Evolutionary conservation across 2,113 vertebrate species (phyloP).

Genomic region (Lophochroa leadbeateri): DNA sequence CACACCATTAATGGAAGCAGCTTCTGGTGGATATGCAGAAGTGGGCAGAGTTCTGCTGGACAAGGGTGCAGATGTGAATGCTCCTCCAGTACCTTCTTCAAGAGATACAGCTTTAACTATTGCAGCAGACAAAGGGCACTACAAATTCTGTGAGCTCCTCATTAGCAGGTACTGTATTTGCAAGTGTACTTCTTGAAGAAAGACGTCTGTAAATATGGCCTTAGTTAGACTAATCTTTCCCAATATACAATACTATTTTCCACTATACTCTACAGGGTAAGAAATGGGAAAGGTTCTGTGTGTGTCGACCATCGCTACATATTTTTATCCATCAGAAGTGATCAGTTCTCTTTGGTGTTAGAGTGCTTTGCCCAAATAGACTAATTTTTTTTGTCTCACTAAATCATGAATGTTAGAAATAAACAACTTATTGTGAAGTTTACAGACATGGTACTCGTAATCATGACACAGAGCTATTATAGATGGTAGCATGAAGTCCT

Average conservation of each 20-base stretch:
- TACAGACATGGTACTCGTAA: fast-evolving
- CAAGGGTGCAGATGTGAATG: conserved; percentile 98
- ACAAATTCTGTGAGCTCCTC: conserved; percentile 99
- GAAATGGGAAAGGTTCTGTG: neutral
- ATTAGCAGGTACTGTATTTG: conserved; percentile 87
- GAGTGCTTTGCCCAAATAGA: no score
- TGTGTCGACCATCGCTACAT: fast-evolving
- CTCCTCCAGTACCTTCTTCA: conserved; percentile 96
- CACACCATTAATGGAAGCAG: conserved; percentile 97
- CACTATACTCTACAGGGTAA: fast-evolving
- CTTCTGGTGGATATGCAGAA: conserved; percentile 97
- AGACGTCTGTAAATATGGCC: fast-evolving
- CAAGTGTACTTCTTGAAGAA: neutral
- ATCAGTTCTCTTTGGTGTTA: neutral
- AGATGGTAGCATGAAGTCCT: neutral
- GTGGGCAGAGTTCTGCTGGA: conserved; percentile 96
- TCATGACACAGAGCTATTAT: neutral
- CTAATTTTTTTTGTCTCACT: neutral
- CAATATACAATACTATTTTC: fast-evolving
- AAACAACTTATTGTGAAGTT: neutral
- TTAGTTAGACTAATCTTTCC: fast-evolving
- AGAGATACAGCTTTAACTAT: conserved; percentile 98
- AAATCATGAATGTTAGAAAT: neutral
- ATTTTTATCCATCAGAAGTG: neutral
- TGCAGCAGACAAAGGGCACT: conserved; percentile 98